These are phyloP conservation scores for Chrysina gloriosa DNA, from an alignment of 2,888 invertebrate species.

Conservation along the genomic window DNA sequence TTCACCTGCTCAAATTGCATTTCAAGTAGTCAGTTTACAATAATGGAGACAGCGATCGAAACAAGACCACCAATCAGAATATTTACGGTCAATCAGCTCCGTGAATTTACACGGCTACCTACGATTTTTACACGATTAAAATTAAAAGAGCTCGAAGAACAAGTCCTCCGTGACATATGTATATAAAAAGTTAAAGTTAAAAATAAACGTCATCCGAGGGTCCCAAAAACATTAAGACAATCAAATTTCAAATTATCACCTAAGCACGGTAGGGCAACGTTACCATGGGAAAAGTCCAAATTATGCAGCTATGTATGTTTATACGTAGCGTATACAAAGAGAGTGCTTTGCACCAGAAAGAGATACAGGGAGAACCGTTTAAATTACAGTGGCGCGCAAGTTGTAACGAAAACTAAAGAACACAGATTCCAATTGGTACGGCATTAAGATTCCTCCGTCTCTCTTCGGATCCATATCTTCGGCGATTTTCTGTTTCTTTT, in stretches of 20 bases:
- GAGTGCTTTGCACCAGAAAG: neutral
- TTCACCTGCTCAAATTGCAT: no score
- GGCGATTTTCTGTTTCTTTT: slow-evolving; percentile 48
- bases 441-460: slow-evolving; percentile 56
- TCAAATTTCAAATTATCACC: no score
- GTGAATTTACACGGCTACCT: slow-evolving; percentile 14
- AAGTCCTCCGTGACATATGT: slow-evolving; percentile 10
- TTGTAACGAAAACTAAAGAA: slow-evolving; percentile 59
- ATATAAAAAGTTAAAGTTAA: slow-evolving; percentile 3
- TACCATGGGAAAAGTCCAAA: neutral
- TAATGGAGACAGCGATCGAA: neutral
- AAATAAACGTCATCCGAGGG: neutral
- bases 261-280: neutral
- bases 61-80: neutral
- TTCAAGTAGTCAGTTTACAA: no score
- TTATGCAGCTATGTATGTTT: neutral
- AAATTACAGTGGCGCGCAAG: slow-evolving; percentile 62
- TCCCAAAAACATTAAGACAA: no score
- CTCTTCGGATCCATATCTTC: slow-evolving; percentile 44
- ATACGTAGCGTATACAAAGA: slow-evolving; percentile 3
- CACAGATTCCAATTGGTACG: slow-evolving; percentile 62
- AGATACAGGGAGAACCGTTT: slow-evolving; percentile 47
- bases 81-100: neutral
- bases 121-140: slow-evolving; percentile 10
- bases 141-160: slow-evolving; percentile 5